Evolutionary conservation across 2,797 vertebrate genomes (phyloP), one percentile per base, ranked within the genome.

Genomic region (Cuniculus paca): DNA sequence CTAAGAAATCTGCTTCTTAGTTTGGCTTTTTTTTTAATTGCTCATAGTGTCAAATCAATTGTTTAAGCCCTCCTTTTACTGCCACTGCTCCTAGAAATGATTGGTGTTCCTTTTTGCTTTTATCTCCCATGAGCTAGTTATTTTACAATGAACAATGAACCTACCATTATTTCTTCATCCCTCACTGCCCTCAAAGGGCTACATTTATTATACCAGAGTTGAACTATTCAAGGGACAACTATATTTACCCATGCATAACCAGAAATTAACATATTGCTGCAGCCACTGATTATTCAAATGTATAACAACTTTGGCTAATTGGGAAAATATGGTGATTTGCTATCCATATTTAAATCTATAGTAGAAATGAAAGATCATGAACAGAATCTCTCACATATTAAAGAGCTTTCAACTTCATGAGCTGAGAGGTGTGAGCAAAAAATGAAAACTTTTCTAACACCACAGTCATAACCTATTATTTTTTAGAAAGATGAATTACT

Each of bases 1-100:
- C 89, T 92, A 88, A 80, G 28, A 92, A 90, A 86, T 63, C 82
- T 84, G 74, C 82, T 75, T 97, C 91, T 83, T 84, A 52, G 92
- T 93, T 58, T n/a, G 36, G 14, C 82, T 95, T 58, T 54, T 94
- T 50, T 72, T 74, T 60, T 42, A 82, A 78, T 42, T 88, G 54
- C 72, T 96, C 50, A 81, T 95, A 81, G 31, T 92, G 54, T 90
- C 75, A 75, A 34, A 74, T 72, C n/a, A 83, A 78, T 68, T 58
- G 39, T 83, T 52, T 24, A 34, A 63, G 14, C 2, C 58, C 90
- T 28, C 74, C 90, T 65, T 70, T 91, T 80, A 94, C 31, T 24
- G 74, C 26, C 19, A 34, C 0, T 72, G 75, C 89, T 89, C 50
- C 68, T 5, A 10, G 34, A 88, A 48, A 50, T 22, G 39, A 2